Evolutionary conservation across 2,113 vertebrate genomes (phyloP), one percentile per base, ranked within the genome.

Genomic region (Epinephelus lanceolatus): DNA sequence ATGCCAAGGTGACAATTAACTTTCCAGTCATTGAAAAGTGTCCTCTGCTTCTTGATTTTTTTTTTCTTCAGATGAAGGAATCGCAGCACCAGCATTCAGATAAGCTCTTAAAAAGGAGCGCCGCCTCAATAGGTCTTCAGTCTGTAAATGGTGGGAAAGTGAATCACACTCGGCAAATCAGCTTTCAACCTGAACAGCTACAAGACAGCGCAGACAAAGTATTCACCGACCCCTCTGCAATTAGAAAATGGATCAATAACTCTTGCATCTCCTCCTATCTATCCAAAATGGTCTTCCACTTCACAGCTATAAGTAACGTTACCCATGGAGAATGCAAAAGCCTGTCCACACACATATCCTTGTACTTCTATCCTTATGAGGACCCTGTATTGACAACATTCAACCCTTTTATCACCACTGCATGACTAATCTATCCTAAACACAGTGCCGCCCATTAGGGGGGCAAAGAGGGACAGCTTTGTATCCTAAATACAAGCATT

Each of bases 171-270:
- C 53, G 1, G 49, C n/a, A 33, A 27, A 55, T 71, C 59, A 55
- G 69, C 56, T 61, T 75, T 78, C 65, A 83, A 62, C 57, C 66
- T 45, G 63, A 78, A 53, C 78, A 65, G 1, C 75, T 69, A 45
- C 25, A 25, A 89, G 68, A 85, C 60, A 52, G 49, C 65, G 52
- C 56, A 49, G 68, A 76, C 55, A 78, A 42, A 60, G 62, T 63
- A 47, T 80, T 85, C 68, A 76, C 73, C 27, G 76, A 85, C 65
- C 49, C 49, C 47, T 6, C 23, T 33, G 78, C 84, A 79, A 78
- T 88, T 81, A 91, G 80, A 78, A 45, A 69, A 70, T 55, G 51
- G 82, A 89, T 93, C 79, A 87, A 81, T 90, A 91, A 71, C 73
- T 52, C 55, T 85, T 61, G 52, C 57, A 63, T 69, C 40, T 65